Conservation (phyloP, 2,113 vertebrate species). For the Rhineura floridana region DNA sequence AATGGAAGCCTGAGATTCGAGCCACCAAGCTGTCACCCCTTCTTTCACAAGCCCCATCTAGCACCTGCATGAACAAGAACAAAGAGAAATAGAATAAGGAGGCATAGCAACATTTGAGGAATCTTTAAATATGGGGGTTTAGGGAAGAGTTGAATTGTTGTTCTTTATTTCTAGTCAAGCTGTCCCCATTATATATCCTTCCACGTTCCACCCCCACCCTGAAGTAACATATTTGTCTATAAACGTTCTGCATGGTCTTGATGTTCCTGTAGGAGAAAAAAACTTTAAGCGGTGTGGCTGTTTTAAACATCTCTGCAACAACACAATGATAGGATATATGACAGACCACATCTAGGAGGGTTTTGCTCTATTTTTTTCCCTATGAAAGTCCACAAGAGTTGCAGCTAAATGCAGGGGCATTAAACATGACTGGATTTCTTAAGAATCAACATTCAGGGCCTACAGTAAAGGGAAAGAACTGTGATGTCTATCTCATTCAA, state of each 20-base stretch:
- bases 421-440: conserved; percentile 47
- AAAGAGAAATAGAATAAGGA: too few relatives aligned
- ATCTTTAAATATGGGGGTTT: not conserved
- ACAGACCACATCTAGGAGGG: conserved; percentile 35
- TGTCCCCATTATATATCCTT: not conserved
- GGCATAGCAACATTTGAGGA: not conserved
- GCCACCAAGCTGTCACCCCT: not conserved
- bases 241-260: conserved; percentile 35
- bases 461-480: conserved; percentile 29
- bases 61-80: not conserved
- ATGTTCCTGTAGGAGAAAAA: conserved; percentile 33
- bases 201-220: not conserved
- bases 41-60: not conserved
- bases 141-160: not conserved
- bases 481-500: conserved; percentile 37
- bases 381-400: conserved; percentile 47
- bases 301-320: conserved; percentile 59
- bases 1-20: not conserved
- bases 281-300: conserved; percentile 36
- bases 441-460: conserved; percentile 14
- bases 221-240: conserved; percentile 49
- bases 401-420: conserved; percentile 41
- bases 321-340: conserved; percentile 14
- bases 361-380: conserved; percentile 23
- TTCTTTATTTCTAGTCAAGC: conserved; percentile 47